Conservation (phyloP, 2,113 vertebrate genomes). For the Syngnathus floridae region DNA sequence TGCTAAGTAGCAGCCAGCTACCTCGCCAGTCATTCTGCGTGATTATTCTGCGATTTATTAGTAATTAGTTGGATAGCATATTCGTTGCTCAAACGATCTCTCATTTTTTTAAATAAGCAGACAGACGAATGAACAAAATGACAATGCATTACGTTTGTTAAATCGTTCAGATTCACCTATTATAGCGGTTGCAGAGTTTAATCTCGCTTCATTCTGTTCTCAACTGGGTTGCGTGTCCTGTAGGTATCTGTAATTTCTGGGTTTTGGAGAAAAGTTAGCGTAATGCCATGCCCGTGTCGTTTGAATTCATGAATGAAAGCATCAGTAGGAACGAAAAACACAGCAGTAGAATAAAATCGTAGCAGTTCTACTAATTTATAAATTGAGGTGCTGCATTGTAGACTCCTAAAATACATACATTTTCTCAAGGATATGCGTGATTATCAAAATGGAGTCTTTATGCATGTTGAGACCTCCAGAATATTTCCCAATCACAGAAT, state of each 20-base stretch:
- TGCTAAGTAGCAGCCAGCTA: not conserved
- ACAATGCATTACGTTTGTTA: not conserved
- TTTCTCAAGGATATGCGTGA: too few species aligned
- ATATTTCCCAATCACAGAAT: not conserved
- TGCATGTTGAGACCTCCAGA: too few species aligned
- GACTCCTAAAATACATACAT: not conserved
- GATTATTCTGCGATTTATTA: not conserved
- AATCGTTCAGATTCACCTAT: not conserved
- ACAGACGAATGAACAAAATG: not conserved
- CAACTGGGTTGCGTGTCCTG: not conserved
- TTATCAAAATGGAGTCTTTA: not conserved
- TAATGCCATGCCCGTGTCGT: not conserved
- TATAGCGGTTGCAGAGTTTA: not conserved
- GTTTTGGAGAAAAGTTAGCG: not conserved
- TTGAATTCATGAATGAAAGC: not conserved
- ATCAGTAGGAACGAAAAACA: not conserved
- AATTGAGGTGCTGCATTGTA: not conserved
- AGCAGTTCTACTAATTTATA: too few species aligned
- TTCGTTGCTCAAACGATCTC: accelerated
- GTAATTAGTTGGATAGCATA: not conserved
- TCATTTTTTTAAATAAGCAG: not conserved
- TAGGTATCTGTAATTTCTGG: not conserved
- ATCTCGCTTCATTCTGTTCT: not conserved
- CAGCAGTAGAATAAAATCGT: too few species aligned
- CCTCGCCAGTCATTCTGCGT: not conserved